Evolutionary conservation across 2,797 vertebrate genomes (phyloP), one percentile per base, ranked within the genome.

Genomic region (Peromyscus nudipes): DNA sequence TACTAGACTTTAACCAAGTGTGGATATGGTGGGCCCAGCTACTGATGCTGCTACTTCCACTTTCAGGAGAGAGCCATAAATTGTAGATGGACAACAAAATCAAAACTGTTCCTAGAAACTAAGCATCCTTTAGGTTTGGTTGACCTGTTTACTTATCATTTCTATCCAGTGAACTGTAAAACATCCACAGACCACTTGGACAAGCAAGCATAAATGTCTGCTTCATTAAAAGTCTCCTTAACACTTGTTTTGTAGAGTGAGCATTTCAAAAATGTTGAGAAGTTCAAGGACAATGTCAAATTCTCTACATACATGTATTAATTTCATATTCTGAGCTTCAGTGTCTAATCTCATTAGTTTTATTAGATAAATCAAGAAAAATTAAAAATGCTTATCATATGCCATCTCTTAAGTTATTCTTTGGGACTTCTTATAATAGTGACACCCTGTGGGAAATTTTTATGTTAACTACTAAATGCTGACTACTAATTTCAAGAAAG

Each of bases 291-390:
- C 46, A 92, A 73, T 88, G 37, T 93, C 46, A 89, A 25, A 89
- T 92, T 12, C 80, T 93, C 93, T 83, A 73, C 8, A 89, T 96
- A 60, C 96, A 2, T 86, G 19, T 80, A 89, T 89, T 95, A 79
- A 93, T 92, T 96, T 13, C 77, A 71, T 96, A 94, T 97, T 91
- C 84, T 65, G 76, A 85, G 81, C 57, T 97, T 96, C n/a, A 96
- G 67, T 95, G 96, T 93, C 71, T 96, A 92, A 67, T 89, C 31
- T 93, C 40, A 81, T 95, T 93, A 90, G 17, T 95, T 93, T 97
- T 91, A 86, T 81, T 76, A 37, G 92, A 75, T 81, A 85, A 92
- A 94, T 91, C 91, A 97, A 91, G 73, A 79, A 95, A 91, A 94
- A 64, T 37, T 19, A 55, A 49, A 84, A 93, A 92, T 34, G 25